Percentiles rank a stretch among this genome's conserved stretches.
Evolutionary conservation across 2,888 invertebrate species (phyloP).

Genomic region (Entomobrya multifasciata): DNA sequence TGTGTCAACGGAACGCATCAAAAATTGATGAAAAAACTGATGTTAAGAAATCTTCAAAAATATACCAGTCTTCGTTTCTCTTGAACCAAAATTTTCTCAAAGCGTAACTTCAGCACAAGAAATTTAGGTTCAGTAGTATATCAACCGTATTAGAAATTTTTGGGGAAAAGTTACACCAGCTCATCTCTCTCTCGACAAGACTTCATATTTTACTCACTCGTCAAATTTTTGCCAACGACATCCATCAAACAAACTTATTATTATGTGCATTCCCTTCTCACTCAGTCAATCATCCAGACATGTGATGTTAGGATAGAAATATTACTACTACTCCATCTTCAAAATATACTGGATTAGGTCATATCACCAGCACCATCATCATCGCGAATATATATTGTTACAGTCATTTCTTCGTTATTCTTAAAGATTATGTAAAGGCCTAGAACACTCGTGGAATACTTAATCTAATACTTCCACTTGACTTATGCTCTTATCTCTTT

Average conservation of each 20-base stretch:
- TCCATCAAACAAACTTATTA: conserved; percentile 32
- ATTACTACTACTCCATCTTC: neutral
- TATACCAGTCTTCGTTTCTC: too few species aligned
- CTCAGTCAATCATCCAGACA: conserved; percentile 22
- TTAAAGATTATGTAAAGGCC: conserved; percentile 15
- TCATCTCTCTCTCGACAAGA: too few species aligned
- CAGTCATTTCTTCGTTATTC: neutral
- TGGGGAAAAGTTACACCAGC: too few species aligned
- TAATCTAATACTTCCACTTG: conserved; percentile 41
- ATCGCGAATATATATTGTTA: conserved; percentile 18
- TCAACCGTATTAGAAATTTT: too few species aligned
- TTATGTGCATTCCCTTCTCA: too few species aligned
- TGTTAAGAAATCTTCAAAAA: too few species aligned
- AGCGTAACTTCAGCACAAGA: neutral
- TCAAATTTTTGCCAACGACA: too few species aligned
- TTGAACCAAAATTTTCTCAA: neutral
- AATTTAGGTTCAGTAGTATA: too few species aligned
- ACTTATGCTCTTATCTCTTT: neutral
- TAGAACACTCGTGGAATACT: conserved; percentile 43
- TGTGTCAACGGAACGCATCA: too few species aligned
- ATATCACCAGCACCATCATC: too few species aligned
- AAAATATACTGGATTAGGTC: neutral
- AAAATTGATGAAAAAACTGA: too few species aligned
- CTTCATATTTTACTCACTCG: too few species aligned
- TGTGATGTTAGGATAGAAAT: neutral